Evolutionary conservation across 2,888 invertebrate species (phyloP).

Genomic region (Cordylochernes scorpioides): DNA sequence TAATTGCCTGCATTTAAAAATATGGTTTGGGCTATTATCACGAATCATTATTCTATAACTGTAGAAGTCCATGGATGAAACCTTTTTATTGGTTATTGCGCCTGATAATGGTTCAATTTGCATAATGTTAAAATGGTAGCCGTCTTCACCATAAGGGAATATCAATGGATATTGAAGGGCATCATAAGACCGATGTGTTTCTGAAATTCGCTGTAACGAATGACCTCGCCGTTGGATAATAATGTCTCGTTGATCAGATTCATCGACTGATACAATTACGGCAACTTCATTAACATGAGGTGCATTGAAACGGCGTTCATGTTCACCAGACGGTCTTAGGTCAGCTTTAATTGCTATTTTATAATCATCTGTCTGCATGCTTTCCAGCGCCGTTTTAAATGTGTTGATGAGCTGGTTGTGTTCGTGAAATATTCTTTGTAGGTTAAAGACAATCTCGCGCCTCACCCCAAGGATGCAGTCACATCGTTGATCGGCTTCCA

Average conservation of each 20-base stretch:
- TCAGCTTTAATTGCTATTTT: conserved; percentile 19
- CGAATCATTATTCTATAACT: conserved; percentile 16
- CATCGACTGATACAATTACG: not conserved
- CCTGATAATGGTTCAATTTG: conserved; percentile 13
- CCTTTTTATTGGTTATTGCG: conserved; percentile 11
- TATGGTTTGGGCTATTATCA: conserved; percentile 7
- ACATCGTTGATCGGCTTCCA: conserved; percentile 14
- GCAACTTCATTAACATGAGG: conserved; percentile 1
- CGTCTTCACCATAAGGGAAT: no score
- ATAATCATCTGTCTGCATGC: conserved; percentile 16
- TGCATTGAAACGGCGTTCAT: conserved; percentile 1
- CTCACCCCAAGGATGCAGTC: conserved; percentile 15
- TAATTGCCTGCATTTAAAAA: conserved; percentile 16
- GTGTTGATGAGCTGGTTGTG: conserved; percentile 17
- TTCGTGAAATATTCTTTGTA: conserved; percentile 16
- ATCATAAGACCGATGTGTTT: conserved; percentile 18
- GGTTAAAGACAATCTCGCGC: conserved; percentile 15
- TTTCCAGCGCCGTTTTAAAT: conserved; percentile 18
- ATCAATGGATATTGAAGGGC: no score
- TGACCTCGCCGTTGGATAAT: conserved; percentile 15
- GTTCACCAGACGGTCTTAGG: conserved; percentile 1
- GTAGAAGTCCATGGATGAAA: conserved; percentile 17
- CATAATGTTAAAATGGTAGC: conserved; percentile 17
- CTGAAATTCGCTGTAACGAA: conserved; percentile 16
- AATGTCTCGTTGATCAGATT: conserved; percentile 16